Conservation (phyloP, 2,113 vertebrate species). For the Scortum barcoo region DNA sequence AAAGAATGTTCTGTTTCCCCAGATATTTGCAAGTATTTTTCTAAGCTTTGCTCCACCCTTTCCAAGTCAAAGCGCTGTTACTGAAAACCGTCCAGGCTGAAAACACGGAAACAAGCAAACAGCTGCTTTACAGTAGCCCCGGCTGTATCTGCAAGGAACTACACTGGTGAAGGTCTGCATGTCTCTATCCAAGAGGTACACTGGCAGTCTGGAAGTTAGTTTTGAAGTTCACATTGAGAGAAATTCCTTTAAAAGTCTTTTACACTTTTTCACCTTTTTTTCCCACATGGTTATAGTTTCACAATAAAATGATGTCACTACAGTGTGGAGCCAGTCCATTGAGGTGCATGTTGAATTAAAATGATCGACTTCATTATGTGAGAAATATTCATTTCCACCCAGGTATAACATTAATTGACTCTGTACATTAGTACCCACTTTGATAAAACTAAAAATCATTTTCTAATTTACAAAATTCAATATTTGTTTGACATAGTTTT, state of each 20-base stretch:
- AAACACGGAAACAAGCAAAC: slow-evolving; percentile 31
- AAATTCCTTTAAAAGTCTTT: not conserved
- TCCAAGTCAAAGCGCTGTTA: slow-evolving; percentile 21
- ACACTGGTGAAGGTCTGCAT: not conserved
- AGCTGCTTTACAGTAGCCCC: not conserved
- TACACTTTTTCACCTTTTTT: too few species aligned
- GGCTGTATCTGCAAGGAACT: not conserved
- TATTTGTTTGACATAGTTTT: not conserved
- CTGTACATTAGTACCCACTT: not conserved
- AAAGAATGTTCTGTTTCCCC: slow-evolving; percentile 39
- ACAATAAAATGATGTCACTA: not conserved
- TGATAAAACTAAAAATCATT: not conserved
- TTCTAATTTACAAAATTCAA: not conserved
- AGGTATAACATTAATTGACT: not conserved
- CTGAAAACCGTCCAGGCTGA: slow-evolving; percentile 16
- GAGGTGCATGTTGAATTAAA: too few species aligned
- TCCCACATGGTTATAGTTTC: not conserved
- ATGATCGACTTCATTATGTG: too few species aligned
- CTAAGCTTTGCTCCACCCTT: slow-evolving; percentile 19
- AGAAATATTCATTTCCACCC: not conserved
- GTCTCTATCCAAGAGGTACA: not conserved
- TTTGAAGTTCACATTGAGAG: not conserved
- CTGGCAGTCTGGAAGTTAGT: too few species aligned
- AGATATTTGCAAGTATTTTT: slow-evolving; percentile 45
- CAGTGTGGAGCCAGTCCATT: too few species aligned